Base-by-base conservation (phyloP, 2,888 invertebrate species). In the Scaptomyza tumidula region DNA sequence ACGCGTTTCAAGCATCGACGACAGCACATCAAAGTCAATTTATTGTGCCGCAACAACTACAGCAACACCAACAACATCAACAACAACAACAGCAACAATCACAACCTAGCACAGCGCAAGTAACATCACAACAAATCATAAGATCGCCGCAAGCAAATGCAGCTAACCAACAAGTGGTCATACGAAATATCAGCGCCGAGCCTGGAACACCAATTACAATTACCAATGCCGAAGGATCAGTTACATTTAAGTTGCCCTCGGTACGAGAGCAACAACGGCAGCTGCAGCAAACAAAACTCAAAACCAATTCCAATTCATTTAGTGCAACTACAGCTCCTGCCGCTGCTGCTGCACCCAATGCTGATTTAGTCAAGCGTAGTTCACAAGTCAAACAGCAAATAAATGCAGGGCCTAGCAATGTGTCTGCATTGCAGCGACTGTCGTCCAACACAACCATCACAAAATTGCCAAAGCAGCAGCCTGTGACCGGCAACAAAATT, bases 381-480 rank as follows among this genome's bases (percentile, higher is more conserved):
- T 6, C 62, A 6, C 58, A 56, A 14, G 13, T 43, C 0, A 82
- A 83, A 43, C 72, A 70, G 16, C 35, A 54, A 33, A 31, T 50
- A 39, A 10, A 62, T 14, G 35, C 41, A 1, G 19, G 65, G 3
- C 14, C 70, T 1, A 76, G 44, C 24, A 80, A 81, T 52, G 62
- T 69, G n/a, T 46, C 75, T 37, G 77, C 74, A 5, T 77, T 91
- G 48, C 91, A 91, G 48, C 88, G 91, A 3, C 83, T 90, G 3
- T 86, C 89, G 19, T 86, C 84, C 29, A 89, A 77, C 16, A 79
- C 88, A 33, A 89, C 86, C 11, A 89, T 85, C 14, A 90, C 86
- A 1, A 81, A 85, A 50, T 39, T 88, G 35, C 58, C 64, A 24
- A 75, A 66, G 16, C 41, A 41, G 29, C 78, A 61, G 62, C 76